Evolutionary conservation across 1,140 invertebrate species (phyloP).

Genomic region (Pogonomyrmex barbatus): DNA sequence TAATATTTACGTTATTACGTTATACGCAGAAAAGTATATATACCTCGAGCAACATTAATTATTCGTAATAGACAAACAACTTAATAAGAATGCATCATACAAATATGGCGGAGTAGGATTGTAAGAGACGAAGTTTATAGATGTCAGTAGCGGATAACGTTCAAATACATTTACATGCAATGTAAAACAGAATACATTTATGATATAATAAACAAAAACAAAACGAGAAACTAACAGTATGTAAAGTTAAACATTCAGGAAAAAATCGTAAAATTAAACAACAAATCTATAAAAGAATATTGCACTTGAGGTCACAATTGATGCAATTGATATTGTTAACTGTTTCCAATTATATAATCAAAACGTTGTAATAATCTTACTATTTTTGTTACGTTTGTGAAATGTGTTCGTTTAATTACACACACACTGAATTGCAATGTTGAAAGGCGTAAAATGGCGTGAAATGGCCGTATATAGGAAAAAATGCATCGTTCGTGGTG

Average conservation of each 20-base stretch:
- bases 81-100: constrained; percentile 41
- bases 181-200: background rate
- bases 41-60: background rate
- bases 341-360: constrained; percentile 30
- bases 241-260: too few species aligned
- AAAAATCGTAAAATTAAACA: constrained; percentile 1
- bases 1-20: background rate
- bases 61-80: background rate
- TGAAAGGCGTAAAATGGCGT: constrained; percentile 70
- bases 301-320: background rate
- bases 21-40: background rate
- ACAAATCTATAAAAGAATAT: background rate
- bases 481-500: constrained; percentile 64
- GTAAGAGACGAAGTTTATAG: constrained; percentile 18
- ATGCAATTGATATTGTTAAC: constrained; percentile 1
- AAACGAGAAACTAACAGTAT: background rate
- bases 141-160: constrained; percentile 48
- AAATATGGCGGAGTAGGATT: constrained; percentile 30
- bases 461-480: constrained; percentile 68
- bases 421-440: constrained; percentile 70
- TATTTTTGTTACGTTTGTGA: constrained; percentile 20
- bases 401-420: constrained; percentile 58
- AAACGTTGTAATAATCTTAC: constrained; percentile 25
- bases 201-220: background rate
- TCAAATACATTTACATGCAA: background rate